Conservation (phyloP, 2,113 vertebrate species). For the Tenebrosternarchus preto region DNA sequence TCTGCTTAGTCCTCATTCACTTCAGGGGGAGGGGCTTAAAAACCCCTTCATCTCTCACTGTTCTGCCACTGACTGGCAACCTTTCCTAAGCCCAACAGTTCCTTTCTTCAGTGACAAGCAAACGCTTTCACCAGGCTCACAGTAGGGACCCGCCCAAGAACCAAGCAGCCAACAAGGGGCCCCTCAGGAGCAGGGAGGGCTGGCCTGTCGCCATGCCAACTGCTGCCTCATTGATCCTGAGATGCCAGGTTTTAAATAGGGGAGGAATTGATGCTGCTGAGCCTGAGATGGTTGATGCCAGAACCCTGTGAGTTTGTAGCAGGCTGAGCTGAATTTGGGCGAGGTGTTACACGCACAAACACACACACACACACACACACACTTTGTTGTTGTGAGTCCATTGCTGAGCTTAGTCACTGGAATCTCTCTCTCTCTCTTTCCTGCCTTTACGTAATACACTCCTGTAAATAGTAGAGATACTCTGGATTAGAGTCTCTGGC, state of each 20-base stretch:
- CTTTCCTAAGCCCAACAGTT: neutral
- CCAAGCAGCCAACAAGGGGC: neutral
- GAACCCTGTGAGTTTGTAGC: constrained; percentile 4
- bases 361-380: neutral
- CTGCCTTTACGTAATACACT: too few species aligned
- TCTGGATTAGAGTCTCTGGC: too few species aligned
- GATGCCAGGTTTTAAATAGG: neutral
- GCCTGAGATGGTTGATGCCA: constrained; percentile 17
- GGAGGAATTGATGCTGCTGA: neutral
- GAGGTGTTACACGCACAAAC: neutral
- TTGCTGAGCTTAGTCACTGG: too few species aligned
- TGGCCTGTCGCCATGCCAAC: constrained; percentile 7
- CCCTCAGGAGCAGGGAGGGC: constrained; percentile 4
- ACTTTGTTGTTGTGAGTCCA: too few species aligned
- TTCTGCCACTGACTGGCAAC: neutral
- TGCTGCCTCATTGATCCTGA: constrained; percentile 23
- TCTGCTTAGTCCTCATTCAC: constrained; percentile 5
- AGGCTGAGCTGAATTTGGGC: neutral
- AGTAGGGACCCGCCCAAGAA: neutral
- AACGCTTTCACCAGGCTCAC: constrained; percentile 8
- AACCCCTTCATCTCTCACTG: neutral
- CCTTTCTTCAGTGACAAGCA: neutral
- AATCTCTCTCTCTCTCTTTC: too few species aligned
- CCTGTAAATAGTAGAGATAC: too few species aligned
- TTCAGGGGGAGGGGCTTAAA: neutral